A percentile compares a stretch with the other conserved stretches of the same genome.
Evolutionary conservation across 2,888 invertebrate genomes (phyloP).

Genomic region (Adineta ricciae): DNA sequence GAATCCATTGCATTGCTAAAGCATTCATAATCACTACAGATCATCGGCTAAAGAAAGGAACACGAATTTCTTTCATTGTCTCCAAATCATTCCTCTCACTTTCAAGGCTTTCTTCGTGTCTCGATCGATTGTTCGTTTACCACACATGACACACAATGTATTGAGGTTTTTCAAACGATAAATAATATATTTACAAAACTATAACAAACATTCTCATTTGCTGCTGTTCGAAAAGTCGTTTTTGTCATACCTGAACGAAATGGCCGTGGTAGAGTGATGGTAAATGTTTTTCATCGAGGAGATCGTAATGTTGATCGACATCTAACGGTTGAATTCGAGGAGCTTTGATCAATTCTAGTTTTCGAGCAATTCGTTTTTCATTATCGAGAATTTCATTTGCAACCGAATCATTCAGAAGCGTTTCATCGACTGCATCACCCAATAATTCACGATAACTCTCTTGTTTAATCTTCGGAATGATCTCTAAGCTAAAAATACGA

Average conservation of each 20-base stretch:
- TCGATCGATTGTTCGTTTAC: neutral
- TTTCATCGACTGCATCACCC: neutral
- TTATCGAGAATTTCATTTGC: neutral
- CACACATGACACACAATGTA: neutral
- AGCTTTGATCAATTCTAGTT: neutral
- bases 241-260: neutral
- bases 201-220: neutral
- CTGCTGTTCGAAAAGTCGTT: neutral
- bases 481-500: neutral
- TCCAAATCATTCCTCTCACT: too few species aligned
- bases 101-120: neutral
- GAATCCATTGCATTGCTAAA: conserved; percentile 10
- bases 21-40: neutral
- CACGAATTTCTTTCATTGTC: neutral
- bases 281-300: neutral
- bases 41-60: neutral
- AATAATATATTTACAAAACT: neutral
- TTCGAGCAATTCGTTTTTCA: neutral
- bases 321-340: neutral
- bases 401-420: neutral
- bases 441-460: neutral
- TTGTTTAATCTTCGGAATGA: neutral
- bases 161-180: neutral
- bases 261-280: neutral
- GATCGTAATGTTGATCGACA: neutral